These are phyloP conservation scores for Altica lythri DNA, from an alignment of 2,888 invertebrate genomes.

Conservation along the genomic window DNA sequence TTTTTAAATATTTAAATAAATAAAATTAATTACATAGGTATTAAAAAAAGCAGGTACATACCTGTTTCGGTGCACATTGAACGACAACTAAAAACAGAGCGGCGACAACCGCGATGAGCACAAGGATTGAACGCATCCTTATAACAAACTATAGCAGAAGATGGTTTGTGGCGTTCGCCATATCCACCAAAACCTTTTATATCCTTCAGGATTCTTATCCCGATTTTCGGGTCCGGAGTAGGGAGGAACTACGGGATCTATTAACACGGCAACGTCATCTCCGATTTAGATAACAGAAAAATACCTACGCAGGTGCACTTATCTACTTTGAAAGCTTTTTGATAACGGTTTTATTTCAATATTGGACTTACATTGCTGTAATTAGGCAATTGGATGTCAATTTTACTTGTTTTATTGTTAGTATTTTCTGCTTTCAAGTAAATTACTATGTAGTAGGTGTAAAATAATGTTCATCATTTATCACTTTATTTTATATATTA, in stretches of 20 bases:
- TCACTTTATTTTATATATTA: too few relatives aligned
- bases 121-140: conserved; percentile 21
- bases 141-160: conserved; percentile 8
- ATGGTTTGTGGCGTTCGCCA: conserved; percentile 17
- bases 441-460: too few relatives aligned
- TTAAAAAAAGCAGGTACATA: conserved; percentile 4
- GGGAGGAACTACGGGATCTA: conserved; percentile 4
- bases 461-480: too few relatives aligned
- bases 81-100: conserved; percentile 17
- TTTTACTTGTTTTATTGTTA: too few relatives aligned
- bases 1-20: too few relatives aligned
- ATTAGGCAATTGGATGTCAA: too few relatives aligned
- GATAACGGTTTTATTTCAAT: conserved; percentile 19
- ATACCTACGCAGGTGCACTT: conserved; percentile 20
- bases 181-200: conserved; percentile 19
- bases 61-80: conserved; percentile 18
- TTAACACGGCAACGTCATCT: conserved; percentile 12
- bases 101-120: conserved; percentile 19
- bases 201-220: conserved; percentile 17
- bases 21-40: too few relatives aligned
- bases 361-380: too few relatives aligned
- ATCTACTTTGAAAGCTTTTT: conserved; percentile 17
- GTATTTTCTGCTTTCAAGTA: too few relatives aligned
- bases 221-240: conserved; percentile 20
- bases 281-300: conserved; percentile 13